A percentile compares a stretch with the other conserved stretches of the same genome.
Conservation (phyloP, 2,113 vertebrate genomes). For the Alethe diademata region DNA sequence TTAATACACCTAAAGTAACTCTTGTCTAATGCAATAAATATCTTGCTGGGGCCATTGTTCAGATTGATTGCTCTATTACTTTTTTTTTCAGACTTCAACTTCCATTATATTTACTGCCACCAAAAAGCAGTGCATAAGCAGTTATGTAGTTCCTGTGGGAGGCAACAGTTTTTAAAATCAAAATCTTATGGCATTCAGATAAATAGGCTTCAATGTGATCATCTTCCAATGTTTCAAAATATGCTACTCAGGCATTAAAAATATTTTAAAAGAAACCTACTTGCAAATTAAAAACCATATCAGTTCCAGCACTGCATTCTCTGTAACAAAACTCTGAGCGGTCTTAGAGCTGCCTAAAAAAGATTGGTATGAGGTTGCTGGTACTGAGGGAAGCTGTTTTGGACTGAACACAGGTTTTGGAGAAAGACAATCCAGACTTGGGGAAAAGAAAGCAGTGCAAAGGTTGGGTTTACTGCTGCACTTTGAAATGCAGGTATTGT, state of each 20-base stretch:
- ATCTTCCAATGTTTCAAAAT: neutral
- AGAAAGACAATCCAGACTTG: neutral
- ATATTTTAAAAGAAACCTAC: neutral
- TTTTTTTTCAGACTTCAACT: neutral
- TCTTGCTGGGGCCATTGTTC: neutral
- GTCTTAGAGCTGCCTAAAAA: neutral
- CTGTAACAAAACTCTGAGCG: neutral
- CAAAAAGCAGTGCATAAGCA: neutral
- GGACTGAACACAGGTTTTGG: too few species aligned
- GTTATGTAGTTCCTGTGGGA: neutral
- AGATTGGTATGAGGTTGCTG: neutral
- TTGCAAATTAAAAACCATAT: neutral
- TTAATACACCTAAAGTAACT: neutral
- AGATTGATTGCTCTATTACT: neutral
- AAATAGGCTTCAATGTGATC: neutral
- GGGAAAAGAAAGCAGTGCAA: neutral
- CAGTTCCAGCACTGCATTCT: neutral
- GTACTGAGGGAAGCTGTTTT: neutral
- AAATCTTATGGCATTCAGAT: neutral
- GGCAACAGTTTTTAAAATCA: neutral
- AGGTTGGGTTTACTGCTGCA: neutral
- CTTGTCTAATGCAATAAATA: neutral
- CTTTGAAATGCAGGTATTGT: neutral
- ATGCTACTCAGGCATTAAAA: neutral
- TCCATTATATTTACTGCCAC: neutral